Conservation (phyloP, 2,888 invertebrate genomes). For the Eristalis intricaria region DNA sequence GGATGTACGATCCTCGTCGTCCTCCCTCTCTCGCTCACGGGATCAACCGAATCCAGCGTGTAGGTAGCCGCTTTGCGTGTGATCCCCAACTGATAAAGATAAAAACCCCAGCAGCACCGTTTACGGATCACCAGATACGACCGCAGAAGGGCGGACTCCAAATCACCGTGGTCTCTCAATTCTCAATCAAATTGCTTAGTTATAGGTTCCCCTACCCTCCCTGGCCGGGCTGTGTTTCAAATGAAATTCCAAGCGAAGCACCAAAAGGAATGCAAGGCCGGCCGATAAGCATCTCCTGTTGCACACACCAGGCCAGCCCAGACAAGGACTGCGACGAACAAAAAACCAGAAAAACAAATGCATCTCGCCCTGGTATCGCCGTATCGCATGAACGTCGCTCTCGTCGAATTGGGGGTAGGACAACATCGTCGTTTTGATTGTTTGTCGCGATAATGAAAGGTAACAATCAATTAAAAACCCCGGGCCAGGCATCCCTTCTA, state of each 20-base stretch:
- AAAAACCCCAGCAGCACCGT: conserved; percentile 23
- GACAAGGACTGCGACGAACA: conserved; percentile 9
- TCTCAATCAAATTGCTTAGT: conserved; percentile 14
- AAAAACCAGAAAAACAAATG: background rate
- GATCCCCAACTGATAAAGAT: conserved; percentile 28
- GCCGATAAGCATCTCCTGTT: conserved; percentile 11
- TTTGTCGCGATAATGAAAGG: conserved; percentile 68
- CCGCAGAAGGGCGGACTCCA: background rate
- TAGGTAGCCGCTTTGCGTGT: conserved; percentile 25
- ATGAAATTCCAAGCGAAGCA: conserved; percentile 1
- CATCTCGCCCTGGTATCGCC: background rate
- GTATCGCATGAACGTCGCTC: background rate
- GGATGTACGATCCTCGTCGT: conserved; percentile 25
- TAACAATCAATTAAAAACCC: conserved; percentile 69
- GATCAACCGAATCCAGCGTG: background rate
- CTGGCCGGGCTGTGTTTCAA: background rate
- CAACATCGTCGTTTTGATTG: conserved; percentile 65
- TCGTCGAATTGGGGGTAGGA: conserved; percentile 33
- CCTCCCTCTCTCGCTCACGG: background rate
- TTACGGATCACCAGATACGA: background rate
- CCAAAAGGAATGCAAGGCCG: conserved; percentile 8
- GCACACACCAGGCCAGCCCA: conserved; percentile 16
- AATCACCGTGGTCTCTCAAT: background rate
- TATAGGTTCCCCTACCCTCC: background rate
- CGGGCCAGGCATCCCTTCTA: background rate